Evolutionary conservation across 2,797 vertebrate species (phyloP), one percentile per base, ranked within the genome.

Genomic region (Gymnoscopelus microlampas): DNA sequence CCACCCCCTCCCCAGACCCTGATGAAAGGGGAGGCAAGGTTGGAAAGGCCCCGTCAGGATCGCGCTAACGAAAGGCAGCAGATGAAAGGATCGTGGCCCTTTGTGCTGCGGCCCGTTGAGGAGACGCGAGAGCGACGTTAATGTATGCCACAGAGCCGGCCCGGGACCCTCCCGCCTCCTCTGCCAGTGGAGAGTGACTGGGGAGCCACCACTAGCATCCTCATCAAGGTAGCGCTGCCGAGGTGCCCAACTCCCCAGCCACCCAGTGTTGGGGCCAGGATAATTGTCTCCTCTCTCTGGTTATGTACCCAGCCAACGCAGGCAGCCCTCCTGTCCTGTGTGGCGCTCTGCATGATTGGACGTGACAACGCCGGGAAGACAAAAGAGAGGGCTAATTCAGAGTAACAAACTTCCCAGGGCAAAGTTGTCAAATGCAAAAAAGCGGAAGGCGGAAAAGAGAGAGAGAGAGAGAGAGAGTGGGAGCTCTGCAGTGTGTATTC

Each of bases 371-470:
- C 93, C 92, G 91, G 90, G 92, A 92, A 98, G 96, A 98, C 96
- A 95, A 97, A 97, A 98, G 96, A 96, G 94, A 92, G 84, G 85
- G 94, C 93, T 98, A 97, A 98, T 98, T 96, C 93, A 94, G 88
- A 94, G 94, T 96, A 98, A 97, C 96, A 97, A 97, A 96, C 94
- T 95, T 95, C 93, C 94, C 95, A 94, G 91, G 93, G 88, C 88
- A 86, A 15, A 86, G 74, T 79, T 77, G 78, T 87, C 95, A 78
- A 94, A 94, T 93, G 91, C 92, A 94, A 92, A 91, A 35, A 44
- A 44, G 39, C 39, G 39, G 39, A 44, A 44, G 51, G 85, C 39
- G 54, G 35, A 11, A 13, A 8, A 10, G 32, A 75, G 86, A 78
- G 72, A 80, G 68, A 13, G 14, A 10, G 32, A 76, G 86, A 78